phyloP scores from a whole-genome alignment of 1,140 invertebrate genomes.

The Ceratina australensis region DNA sequence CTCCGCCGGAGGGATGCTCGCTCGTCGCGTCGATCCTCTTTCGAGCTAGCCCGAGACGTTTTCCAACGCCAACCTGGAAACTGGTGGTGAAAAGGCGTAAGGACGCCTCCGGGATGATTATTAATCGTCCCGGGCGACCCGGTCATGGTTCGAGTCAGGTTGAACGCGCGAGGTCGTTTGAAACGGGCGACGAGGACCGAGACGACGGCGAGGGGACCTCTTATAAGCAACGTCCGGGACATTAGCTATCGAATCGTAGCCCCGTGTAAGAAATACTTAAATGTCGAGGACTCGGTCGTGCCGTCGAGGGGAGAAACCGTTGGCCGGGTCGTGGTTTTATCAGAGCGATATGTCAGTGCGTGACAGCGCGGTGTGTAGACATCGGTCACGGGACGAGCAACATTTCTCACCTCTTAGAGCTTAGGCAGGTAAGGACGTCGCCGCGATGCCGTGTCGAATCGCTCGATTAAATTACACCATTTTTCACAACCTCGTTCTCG shows the following conservation, averaged over 20 bases:
- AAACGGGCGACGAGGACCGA: neutral
- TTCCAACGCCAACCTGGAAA: neutral
- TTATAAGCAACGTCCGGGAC: constrained; percentile 48
- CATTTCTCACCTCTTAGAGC: constrained; percentile 71
- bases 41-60: neutral
- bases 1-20: constrained; percentile 16
- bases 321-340: constrained; percentile 67
- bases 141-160: constrained; percentile 23
- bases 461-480: constrained; percentile 71
- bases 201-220: constrained; percentile 25
- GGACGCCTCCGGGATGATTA: constrained; percentile 19
- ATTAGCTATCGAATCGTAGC: constrained; percentile 64
- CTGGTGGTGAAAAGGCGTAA: constrained; percentile 2
- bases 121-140: constrained; percentile 19
- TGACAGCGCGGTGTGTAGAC: constrained; percentile 70
- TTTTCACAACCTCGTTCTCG: constrained; percentile 65
- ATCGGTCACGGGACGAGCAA: constrained; percentile 68
- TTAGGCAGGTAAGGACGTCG: constrained; percentile 59
- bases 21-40: neutral
- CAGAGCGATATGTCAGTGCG: constrained; percentile 71
- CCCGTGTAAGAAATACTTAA: constrained; percentile 64
- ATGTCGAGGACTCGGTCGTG: constrained; percentile 55
- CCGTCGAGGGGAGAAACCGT: constrained; percentile 57
- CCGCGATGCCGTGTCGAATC: constrained; percentile 64
- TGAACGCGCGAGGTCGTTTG: constrained; percentile 30